Percentiles rank a stretch among this genome's conserved stretches.
Evolutionary conservation across 2,113 vertebrate species (phyloP).

Genomic region (Erythrocebus patas): DNA sequence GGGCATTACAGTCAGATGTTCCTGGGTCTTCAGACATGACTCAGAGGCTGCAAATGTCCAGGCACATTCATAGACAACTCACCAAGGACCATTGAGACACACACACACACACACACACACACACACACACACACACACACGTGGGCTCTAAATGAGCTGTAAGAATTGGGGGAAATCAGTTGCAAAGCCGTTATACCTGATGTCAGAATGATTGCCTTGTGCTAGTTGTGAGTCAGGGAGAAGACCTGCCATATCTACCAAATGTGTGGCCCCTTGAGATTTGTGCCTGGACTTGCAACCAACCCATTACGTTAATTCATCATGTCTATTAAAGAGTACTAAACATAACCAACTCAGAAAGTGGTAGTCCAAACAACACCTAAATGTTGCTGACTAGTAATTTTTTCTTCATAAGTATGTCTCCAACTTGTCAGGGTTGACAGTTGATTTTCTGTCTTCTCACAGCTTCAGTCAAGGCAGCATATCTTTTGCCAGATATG

Average conservation of each 20-base stretch:
- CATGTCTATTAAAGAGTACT: background rate
- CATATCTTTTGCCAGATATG: background rate
- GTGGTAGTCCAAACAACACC: background rate
- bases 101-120: too few relatives aligned
- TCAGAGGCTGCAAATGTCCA: slow-evolving; percentile 54
- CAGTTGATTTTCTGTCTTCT: background rate
- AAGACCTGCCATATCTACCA: background rate
- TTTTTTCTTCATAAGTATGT: background rate
- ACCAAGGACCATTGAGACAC: background rate
- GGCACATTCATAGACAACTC: slow-evolving; percentile 12
- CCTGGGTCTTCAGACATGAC: slow-evolving; percentile 17
- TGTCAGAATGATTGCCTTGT: background rate
- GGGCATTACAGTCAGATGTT: background rate
- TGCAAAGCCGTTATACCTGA: background rate
- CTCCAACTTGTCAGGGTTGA: background rate
- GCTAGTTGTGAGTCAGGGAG: background rate
- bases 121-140: too few relatives aligned
- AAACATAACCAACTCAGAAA: background rate
- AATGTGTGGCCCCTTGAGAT: background rate
- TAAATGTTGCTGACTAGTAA: background rate
- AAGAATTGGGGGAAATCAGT: background rate
- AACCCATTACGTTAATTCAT: background rate
- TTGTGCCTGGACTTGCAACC: background rate
- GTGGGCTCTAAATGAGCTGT: background rate
- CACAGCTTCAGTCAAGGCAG: background rate